Conservation (phyloP, 2,113 vertebrate genomes). For the Empidonax alnorum region DNA sequence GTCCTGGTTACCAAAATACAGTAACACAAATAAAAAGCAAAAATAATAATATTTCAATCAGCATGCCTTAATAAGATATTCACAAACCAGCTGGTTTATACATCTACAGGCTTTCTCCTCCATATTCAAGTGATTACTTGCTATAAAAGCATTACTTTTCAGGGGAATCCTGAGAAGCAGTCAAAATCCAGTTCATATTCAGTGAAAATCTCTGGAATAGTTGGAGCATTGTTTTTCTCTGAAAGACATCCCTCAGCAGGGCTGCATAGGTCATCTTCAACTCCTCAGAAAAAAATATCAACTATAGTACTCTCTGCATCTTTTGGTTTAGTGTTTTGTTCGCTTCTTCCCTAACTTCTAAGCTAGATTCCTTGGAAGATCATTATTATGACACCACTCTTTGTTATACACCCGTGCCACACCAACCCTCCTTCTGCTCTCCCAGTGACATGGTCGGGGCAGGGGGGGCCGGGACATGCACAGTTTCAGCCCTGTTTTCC, state of each 20-base stretch:
- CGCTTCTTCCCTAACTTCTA: neutral
- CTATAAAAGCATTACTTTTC: neutral
- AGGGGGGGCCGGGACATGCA: neutral
- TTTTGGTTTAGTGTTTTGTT: neutral
- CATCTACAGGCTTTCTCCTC: neutral
- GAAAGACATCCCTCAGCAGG: neutral
- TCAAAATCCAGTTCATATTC: neutral
- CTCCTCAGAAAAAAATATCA: neutral
- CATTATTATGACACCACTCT: neutral
- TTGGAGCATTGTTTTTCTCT: neutral
- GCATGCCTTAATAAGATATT: slow-evolving; percentile 10
- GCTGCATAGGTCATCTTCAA: neutral
- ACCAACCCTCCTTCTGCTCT: neutral
- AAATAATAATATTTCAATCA: slow-evolving; percentile 40
- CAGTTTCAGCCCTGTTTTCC: neutral
- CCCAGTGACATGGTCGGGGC: neutral
- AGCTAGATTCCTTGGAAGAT: neutral
- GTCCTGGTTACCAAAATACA: neutral
- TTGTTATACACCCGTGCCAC: neutral
- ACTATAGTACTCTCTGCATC: neutral
- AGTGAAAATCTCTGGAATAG: neutral
- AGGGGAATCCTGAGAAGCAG: neutral
- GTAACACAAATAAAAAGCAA: neutral
- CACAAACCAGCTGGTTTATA: slow-evolving; percentile 10
- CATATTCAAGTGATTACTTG: slow-evolving; percentile 21